phyloP scores from a whole-genome alignment of 1,140 invertebrate genomes.

The Neodiprion virginianus region DNA sequence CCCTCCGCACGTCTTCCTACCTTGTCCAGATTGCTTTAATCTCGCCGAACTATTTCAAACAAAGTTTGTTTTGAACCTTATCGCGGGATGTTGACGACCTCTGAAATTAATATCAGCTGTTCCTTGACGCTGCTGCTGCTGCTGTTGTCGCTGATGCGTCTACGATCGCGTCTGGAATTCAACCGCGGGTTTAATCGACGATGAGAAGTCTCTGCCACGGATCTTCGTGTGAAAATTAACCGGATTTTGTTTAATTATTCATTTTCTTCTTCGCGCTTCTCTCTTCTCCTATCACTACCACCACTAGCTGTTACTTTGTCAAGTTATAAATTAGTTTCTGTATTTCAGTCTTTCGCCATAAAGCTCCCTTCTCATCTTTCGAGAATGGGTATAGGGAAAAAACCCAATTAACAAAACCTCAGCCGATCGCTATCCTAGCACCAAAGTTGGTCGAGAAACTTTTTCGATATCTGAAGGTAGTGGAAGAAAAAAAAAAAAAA shows the following conservation, averaged over 20 bases:
- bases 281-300: too few species aligned
- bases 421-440: too few species aligned
- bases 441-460: too few species aligned
- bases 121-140: conserved; percentile 21
- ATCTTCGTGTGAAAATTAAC: too few species aligned
- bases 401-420: not conserved
- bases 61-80: conserved; percentile 20
- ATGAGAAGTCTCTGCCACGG: too few species aligned
- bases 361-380: not conserved
- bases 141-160: conserved; percentile 17
- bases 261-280: too few species aligned
- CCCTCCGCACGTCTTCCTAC: not conserved
- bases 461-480: too few species aligned
- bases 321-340: too few species aligned
- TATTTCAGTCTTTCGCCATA: not conserved
- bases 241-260: too few species aligned
- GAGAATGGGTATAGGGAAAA: not conserved
- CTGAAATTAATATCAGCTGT: conserved; percentile 18
- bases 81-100: conserved; percentile 17
- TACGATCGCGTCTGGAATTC: conserved; percentile 32
- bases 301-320: too few species aligned
- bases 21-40: conserved; percentile 22
- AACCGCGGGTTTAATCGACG: too few species aligned
- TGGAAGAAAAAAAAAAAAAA: too few species aligned
- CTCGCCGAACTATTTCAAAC: conserved; percentile 29